phyloP scores from a whole-genome alignment of 2,113 vertebrate species.

The Daubentonia madagascariensis region DNA sequence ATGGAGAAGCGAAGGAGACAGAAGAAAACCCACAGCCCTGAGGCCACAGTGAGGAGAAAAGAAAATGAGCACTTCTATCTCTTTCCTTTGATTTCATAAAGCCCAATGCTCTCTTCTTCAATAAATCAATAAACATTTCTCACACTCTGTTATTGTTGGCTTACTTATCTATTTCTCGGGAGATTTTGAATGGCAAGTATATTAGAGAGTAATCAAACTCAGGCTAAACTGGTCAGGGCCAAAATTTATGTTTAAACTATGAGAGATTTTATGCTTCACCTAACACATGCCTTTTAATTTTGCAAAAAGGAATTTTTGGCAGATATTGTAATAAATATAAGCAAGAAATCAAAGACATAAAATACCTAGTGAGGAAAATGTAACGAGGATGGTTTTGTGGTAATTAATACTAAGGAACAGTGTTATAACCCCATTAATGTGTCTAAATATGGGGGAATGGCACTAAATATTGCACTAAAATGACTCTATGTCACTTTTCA shows the following conservation, averaged over 20 bases:
- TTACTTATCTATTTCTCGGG: background rate
- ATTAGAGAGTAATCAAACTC: background rate
- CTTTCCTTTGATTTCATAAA: background rate
- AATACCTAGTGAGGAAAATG: conserved; percentile 49
- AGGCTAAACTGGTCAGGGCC: background rate
- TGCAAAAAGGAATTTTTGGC: background rate
- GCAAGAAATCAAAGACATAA: conserved; percentile 23
- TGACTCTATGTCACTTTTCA: conserved; percentile 41
- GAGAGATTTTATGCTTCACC: background rate
- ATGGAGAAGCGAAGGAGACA: background rate
- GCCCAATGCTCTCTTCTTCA: background rate
- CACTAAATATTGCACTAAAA: conserved; percentile 27
- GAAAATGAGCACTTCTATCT: background rate
- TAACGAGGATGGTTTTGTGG: background rate
- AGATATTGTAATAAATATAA: conserved; percentile 18
- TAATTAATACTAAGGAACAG: conserved; percentile 57
- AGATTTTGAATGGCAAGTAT: background rate
- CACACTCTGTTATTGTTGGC: background rate
- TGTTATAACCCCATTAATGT: conserved; percentile 15
- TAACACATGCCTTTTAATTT: background rate
- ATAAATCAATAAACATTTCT: background rate
- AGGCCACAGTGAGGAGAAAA: background rate
- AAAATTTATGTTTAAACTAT: background rate
- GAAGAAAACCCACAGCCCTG: background rate
- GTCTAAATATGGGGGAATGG: conserved; percentile 3